Conservation (phyloP, 1,140 invertebrate species). For the Drosophila orena region DNA sequence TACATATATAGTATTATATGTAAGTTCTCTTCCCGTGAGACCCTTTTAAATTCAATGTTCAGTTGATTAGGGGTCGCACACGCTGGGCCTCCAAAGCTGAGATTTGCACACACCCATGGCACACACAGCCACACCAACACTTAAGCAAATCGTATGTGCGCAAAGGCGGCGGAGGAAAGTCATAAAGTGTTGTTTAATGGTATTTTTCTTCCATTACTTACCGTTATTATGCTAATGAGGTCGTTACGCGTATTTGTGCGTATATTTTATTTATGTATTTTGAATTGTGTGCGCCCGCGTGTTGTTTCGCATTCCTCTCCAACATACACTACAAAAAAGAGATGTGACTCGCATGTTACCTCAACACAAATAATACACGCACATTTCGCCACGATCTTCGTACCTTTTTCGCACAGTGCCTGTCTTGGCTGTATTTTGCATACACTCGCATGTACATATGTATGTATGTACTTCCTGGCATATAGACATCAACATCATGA, state of each 20-base stretch:
- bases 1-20: too few relatives aligned
- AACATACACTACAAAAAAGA: constrained; percentile 8
- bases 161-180: constrained; percentile 57
- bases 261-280: constrained; percentile 80
- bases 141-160: constrained; percentile 20
- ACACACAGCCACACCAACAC: constrained; percentile 51
- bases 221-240: constrained; percentile 84
- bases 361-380: too few relatives aligned
- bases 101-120: constrained; percentile 32
- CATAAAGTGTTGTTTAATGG: constrained; percentile 85
- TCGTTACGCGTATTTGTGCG: constrained; percentile 83
- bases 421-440: constrained; percentile 12
- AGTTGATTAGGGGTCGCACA: constrained; percentile 48
- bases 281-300: constrained; percentile 64
- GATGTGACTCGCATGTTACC: not conserved
- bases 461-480: constrained; percentile 20
- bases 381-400: not conserved
- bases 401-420: constrained; percentile 10
- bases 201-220: constrained; percentile 84
- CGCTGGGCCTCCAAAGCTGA: constrained; percentile 35
- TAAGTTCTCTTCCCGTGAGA: not conserved
- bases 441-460: constrained; percentile 16
- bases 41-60: constrained; percentile 51
- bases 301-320: not conserved
- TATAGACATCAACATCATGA: constrained; percentile 35